These are phyloP conservation scores for Apis mellifera DNA, from an alignment of 1,140 invertebrate genomes.

Conservation along the genomic window Amel_HAv3.1 CM009940.2:720501-721000, in stretches of 20 bases:
- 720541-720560: too few species aligned
- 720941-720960: conserved; percentile 75
- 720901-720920: conserved; percentile 56
- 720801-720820: conserved; percentile 45
- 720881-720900: conserved; percentile 44
- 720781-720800: background rate
- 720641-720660: too few species aligned
- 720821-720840: conserved; percentile 37
- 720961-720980: conserved; percentile 68
- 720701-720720: too few species aligned
- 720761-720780: background rate
- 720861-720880: conserved; percentile 65
- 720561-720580: too few species aligned
- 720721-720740: background rate
- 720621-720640: too few species aligned
- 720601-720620: too few species aligned
- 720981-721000: conserved; percentile 34
- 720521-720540: too few species aligned
- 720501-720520: too few species aligned
- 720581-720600: too few species aligned
- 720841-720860: conserved; percentile 66
- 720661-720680: too few species aligned
- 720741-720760: background rate
- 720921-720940: conserved; percentile 66
- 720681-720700: too few species aligned